Evolutionary conservation across 2,888 invertebrate species (phyloP).

Genomic region (Synanthedon vespiformis): DNA sequence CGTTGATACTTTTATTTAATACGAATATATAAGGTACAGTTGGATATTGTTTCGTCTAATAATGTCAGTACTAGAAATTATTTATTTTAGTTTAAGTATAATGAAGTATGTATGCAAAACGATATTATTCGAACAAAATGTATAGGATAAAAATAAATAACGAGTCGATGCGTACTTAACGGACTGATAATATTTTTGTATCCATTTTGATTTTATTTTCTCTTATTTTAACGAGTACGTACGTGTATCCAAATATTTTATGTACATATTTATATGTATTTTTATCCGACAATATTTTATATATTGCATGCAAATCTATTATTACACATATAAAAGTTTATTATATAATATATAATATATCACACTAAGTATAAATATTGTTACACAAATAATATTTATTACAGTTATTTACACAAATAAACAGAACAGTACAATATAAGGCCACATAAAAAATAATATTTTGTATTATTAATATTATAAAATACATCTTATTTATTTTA

Average conservation of each 20-base stretch:
- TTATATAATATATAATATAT: no score
- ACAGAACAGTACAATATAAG: no score
- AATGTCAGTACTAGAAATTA: background rate
- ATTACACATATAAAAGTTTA: no score
- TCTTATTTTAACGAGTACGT: background rate
- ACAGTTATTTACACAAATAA: no score
- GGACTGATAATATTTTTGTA: background rate
- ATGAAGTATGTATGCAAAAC: background rate
- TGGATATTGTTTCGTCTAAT: background rate
- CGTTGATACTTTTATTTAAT: constrained; percentile 11
- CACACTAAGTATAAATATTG: no score
- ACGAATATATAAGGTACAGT: constrained; percentile 11
- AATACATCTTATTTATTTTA: no score
- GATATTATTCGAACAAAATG: background rate
- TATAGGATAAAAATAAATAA: background rate
- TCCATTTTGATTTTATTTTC: background rate
- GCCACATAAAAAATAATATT: no score
- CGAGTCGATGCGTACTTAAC: background rate
- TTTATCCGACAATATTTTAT: no score
- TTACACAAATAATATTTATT: no score
- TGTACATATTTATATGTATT: no score
- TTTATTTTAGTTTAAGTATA: background rate
- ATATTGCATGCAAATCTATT: no score
- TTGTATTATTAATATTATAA: no score
- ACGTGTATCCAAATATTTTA: background rate